Percentiles rank a stretch among this genome's conserved stretches.
phyloP scores from a whole-genome alignment of 2,113 vertebrate genomes.

The Diadophis punctatus region DNA sequence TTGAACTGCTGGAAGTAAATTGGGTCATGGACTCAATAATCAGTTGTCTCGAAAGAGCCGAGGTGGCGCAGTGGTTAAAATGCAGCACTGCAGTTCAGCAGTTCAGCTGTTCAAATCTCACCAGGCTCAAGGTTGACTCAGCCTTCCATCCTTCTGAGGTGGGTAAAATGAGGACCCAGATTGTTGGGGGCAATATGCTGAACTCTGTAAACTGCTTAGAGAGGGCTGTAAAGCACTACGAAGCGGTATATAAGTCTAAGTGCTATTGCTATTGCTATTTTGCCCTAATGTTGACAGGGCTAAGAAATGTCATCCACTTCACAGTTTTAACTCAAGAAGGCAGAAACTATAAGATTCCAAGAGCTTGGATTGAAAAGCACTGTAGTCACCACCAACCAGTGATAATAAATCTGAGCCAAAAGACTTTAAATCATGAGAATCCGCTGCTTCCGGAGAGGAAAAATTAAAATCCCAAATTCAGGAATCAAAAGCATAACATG shows the following conservation, averaged over 20 bases:
- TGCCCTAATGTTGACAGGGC: slow-evolving; percentile 18
- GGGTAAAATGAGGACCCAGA: too few species aligned
- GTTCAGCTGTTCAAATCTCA: too few species aligned
- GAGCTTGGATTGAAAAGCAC: slow-evolving; percentile 3
- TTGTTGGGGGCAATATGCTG: too few species aligned
- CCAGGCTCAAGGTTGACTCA: too few species aligned
- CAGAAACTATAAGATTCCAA: background rate
- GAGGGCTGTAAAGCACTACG: too few species aligned
- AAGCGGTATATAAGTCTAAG: too few species aligned
- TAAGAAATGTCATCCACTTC: background rate
- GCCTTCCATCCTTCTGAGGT: too few species aligned
- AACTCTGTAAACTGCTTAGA: too few species aligned
- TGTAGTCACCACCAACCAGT: background rate
- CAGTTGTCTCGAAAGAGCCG: too few species aligned
- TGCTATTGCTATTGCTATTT: too few species aligned
- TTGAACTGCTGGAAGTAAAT: slow-evolving; percentile 26
- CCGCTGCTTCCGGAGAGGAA: background rate
- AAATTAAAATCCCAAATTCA: background rate
- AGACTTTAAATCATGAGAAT: background rate
- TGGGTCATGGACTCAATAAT: slow-evolving; percentile 23
- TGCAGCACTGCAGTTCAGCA: too few species aligned
- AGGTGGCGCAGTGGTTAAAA: too few species aligned
- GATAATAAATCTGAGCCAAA: background rate
- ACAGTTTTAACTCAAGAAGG: background rate
- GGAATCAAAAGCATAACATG: background rate